Base-by-base conservation (phyloP, 1,140 invertebrate species). In the Fopius arisanus region DNA sequence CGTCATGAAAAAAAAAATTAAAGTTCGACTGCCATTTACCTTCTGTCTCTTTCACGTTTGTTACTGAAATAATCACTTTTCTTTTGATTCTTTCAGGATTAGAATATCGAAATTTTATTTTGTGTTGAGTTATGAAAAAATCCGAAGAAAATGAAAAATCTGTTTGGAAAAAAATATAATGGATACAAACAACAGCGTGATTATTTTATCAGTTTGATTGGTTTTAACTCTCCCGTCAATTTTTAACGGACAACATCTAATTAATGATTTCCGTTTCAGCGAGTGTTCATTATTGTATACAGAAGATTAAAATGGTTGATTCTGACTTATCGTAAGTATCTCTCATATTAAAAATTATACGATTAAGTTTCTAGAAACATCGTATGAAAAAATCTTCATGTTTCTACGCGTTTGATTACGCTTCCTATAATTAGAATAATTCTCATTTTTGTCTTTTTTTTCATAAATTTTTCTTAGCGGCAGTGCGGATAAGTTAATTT, bases 401-500 rank as follows among this genome's bases (percentile, higher is more conserved):
- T 41, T 37, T 31, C n/a, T 16, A 70, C 59, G 12, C 28, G 12
- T 70, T 62, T 31, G 2, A 48, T 29, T 69, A 16, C 37, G 33
- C 67, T 12, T 54, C 26, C 19, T 14, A 43, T 37, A 37, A 40
- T 33, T 16, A 16, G 2, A 33, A 2, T 37, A 37, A 16, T 40
- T 37, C 19, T 67, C 48, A 67, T 67, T 43, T 23, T 7, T 67
- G n/a, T n/a, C 14, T 67, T 48, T 69, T 51, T 0, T 51, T 69
- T 51, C 26, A 48, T 41, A 40, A 43, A 41, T 1, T 23, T 66
- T 28, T 70, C 51, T 70, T 48, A 51, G 70, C 70, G 70, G 70
- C 70, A 72, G 70, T 72, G 70, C 70, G 43, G 16, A 23, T 72
- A 10, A 29, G 23, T 72, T 31, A n/a, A 66, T 48, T 66, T 72